Base-by-base conservation (phyloP, 2,797 vertebrate genomes). In the Coreius guichenoti region DNA sequence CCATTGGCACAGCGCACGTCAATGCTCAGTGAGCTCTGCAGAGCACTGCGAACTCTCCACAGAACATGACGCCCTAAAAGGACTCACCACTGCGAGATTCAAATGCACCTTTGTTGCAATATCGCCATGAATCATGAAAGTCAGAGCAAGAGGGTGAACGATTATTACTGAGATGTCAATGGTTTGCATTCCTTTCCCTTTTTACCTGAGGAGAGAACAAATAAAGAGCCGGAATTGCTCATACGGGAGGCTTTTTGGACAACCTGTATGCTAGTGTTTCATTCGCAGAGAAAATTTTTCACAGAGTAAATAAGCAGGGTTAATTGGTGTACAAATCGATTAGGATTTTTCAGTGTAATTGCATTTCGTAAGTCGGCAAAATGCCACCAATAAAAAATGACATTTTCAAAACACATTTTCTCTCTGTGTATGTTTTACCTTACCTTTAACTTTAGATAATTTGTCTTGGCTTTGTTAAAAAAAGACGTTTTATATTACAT, bases 251-350 rank as follows among this genome's bases (percentile, higher is more conserved):
- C 36, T 29, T 29, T 58, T 45, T 45, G 78, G 13, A 68, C 63
- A 80, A 51, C 19, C 47, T n/a, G 43, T 13, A 72, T 39, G 4
- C 43, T 29, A 17, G 4, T 13, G 72, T 74, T 54, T 75, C 9
- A 7, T 21, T 54, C 16, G 2, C 8, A 74, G 16, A 8, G n/a
- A n/a, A 33, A 21, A 23, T 16, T 33, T 14, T 6, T 76, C 31
- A 77, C 74, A 56, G 17, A 51, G 73, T 54, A 54, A 75, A 49
- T 49, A 33, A 75, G 47, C 47, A 39, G 49, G 54, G 75, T 61
- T 77, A 77, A 77, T 77, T 58, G 54, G 51, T 77, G 51, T 58
- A 33, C 21, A 77, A 77, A 56, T 58, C 23, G 4, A 43, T 77
- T 58, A 56, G 33, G 9, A 21, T 51, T 36, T 56, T 58, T 77